These are phyloP conservation scores for Drosophila triauraria DNA, from an alignment of 1,140 invertebrate genomes.

Conservation along the genomic window DNA sequence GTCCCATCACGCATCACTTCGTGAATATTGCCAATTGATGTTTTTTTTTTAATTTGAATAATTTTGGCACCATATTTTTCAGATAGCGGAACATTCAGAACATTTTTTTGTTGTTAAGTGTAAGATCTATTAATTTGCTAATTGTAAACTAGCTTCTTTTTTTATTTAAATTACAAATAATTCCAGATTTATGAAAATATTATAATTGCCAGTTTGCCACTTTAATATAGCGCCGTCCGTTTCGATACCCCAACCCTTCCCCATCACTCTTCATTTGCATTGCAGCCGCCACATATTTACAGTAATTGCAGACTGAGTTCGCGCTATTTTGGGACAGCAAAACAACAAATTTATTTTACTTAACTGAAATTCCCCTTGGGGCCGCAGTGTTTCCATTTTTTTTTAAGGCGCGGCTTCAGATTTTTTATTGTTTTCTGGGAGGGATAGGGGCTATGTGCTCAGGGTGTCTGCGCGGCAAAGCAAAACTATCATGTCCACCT, in stretches of 20 bases:
- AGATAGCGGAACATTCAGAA: no score
- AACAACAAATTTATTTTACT: constrained; percentile 78
- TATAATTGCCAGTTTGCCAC: constrained; percentile 25
- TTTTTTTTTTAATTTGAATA: no score
- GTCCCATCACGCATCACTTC: no score
- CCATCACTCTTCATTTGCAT: constrained; percentile 55
- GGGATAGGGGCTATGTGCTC: constrained; percentile 26
- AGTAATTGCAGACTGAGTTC: constrained; percentile 64
- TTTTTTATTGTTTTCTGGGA: constrained; percentile 30
- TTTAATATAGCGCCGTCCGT: constrained; percentile 5
- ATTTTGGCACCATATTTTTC: no score
- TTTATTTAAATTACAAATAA: background rate
- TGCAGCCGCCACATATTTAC: constrained; percentile 52
- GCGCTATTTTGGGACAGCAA: constrained; percentile 48
- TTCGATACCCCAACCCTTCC: background rate
- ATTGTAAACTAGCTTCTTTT: background rate
- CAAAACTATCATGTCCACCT: constrained; percentile 79
- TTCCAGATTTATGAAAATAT: no score
- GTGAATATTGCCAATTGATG: no score
- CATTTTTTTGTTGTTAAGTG: no score
- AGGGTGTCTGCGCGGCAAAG: constrained; percentile 59
- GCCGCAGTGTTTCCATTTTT: constrained; percentile 43
- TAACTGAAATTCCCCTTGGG: constrained; percentile 70
- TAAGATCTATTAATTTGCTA: background rate
- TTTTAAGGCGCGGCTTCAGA: constrained; percentile 75